Evolutionary conservation across 2,113 vertebrate genomes (phyloP).

Genomic region (Cynopterus brachyotis): DNA sequence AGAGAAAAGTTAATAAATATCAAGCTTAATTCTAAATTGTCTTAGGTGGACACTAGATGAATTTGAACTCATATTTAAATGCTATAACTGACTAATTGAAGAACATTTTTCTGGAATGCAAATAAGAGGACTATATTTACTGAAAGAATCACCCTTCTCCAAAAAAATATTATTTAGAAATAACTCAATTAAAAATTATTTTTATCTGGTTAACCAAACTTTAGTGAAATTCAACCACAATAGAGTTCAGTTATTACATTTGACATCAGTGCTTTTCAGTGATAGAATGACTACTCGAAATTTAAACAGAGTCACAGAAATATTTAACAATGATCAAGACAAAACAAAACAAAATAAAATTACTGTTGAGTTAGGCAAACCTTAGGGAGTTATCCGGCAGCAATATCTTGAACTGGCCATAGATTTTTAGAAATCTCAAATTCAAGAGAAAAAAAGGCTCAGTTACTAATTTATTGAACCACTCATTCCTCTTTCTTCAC

Average conservation of each 20-base stretch:
- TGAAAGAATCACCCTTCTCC: neutral
- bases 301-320: neutral
- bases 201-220: neutral
- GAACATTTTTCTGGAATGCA: neutral
- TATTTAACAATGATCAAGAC: neutral
- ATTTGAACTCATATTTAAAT: neutral
- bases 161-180: neutral
- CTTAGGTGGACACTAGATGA: neutral
- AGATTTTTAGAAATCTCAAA: neutral
- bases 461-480: neutral
- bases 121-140: neutral
- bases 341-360: neutral
- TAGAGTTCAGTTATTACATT: neutral
- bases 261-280: neutral
- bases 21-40: neutral
- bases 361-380: neutral
- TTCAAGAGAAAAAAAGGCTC: neutral
- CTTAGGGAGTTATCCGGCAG: neutral
- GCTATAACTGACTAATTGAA: neutral
- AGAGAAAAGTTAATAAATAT: neutral
- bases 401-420: neutral
- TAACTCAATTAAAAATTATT: neutral
- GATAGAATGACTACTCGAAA: neutral
- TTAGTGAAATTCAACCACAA: neutral
- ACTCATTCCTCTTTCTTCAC: neutral